Conservation (phyloP, 2,888 invertebrate genomes). For the Pseudoips prasinana region DNA sequence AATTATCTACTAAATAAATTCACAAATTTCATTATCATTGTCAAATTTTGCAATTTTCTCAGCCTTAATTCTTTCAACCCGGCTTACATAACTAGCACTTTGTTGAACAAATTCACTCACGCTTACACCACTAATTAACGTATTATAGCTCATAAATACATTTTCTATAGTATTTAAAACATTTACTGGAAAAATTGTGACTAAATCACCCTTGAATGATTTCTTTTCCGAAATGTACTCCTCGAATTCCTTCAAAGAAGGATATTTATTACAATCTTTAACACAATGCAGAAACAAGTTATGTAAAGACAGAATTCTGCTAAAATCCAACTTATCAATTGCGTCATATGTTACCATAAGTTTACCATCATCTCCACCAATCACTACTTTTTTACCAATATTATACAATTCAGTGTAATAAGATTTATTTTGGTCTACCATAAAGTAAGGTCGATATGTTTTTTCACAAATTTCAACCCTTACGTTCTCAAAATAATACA, state of each 20-base stretch:
- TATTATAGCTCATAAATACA: background rate
- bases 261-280: constrained; percentile 13
- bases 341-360: background rate
- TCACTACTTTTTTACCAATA: background rate
- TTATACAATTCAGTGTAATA: background rate
- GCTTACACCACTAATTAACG: background rate
- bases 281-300: constrained; percentile 17
- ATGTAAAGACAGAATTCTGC: constrained; percentile 7
- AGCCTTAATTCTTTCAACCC: background rate
- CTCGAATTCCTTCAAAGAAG: constrained; percentile 11
- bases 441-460: background rate
- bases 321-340: background rate
- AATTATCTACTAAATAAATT: background rate
- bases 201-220: background rate
- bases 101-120: background rate
- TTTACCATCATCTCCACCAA: background rate
- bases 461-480: background rate
- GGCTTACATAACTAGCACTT: background rate
- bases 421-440: background rate
- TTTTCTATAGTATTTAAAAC: background rate
- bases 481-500: background rate
- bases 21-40: background rate
- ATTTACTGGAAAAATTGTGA: background rate
- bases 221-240: constrained; percentile 10
- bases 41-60: background rate